Base-by-base conservation (phyloP, 2,797 vertebrate genomes). In the Chaenodraco wilsoni region DNA sequence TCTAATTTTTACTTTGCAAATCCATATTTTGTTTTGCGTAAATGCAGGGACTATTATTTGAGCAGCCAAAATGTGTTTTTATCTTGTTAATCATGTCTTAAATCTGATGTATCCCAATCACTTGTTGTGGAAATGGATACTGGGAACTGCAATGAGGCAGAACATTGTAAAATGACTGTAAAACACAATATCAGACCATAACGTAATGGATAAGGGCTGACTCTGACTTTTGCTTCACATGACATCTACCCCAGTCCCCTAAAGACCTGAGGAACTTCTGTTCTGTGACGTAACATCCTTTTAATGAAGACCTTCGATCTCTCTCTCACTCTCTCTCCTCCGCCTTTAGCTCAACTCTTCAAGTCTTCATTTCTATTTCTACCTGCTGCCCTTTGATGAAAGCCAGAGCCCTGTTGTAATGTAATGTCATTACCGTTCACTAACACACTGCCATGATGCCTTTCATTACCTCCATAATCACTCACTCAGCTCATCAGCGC, bases 361-460 rank as follows among this genome's bases (percentile, higher is more conserved):
- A 58, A 82, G 63, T 58, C 76, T 69, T 48, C 66, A 46, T 67
- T 65, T 74, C 68, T 79, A 78, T 69, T 70, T 63, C 74, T 81
- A 67, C 61, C 62, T 63, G 45, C 31, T 65, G 67, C 65, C 51
- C 68, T 84, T 73, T 93, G 93, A 93, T 82, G 81, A 79, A 89
- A 84, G 84, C 87, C 93, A 94, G 92, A 93, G 41, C 83, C 64
- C 89, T 86, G 77, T 86, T 81, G 59, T 81, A 75, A 72, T 81
- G 74, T 89, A 91, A 91, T 90, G 86, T 85, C 79, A 90, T 93
- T 94, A 94, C 75, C 66, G 82, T 48, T 72, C 76, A 69, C 79
- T 90, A 82, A 89, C 91, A 87, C 78, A 81, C 81, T 65, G 74
- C 59, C 82, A 77, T 79, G 88, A 78, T 84, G 85, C 83, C 88